Conservation (phyloP, 2,113 vertebrate genomes). For the Sceloporus tristichus region DNA sequence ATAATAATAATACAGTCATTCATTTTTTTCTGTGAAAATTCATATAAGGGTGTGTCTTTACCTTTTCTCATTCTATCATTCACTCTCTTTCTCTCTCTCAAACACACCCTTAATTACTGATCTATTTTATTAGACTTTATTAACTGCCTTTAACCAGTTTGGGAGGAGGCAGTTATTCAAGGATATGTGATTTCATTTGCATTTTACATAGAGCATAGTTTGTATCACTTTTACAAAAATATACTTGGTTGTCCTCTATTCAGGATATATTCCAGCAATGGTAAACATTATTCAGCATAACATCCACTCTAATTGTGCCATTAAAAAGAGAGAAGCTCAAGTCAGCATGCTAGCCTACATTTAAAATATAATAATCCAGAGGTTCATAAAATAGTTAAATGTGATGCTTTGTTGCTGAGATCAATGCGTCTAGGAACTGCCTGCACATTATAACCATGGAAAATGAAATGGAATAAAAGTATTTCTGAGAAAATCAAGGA, state of each 20-base stretch:
- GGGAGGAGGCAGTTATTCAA: background rate
- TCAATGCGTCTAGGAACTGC: background rate
- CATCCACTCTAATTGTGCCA: background rate
- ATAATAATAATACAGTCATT: no score
- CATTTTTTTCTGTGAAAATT: no score
- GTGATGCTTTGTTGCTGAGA: constrained; percentile 29
- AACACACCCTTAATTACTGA: background rate
- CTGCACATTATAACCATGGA: background rate
- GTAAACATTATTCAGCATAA: background rate
- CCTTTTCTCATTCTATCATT: no score
- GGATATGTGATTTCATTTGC: background rate
- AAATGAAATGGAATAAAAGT: constrained; percentile 23
- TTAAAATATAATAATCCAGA: background rate
- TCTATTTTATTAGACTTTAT: background rate
- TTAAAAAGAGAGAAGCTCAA: constrained; percentile 7
- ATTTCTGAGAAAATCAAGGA: constrained; percentile 7
- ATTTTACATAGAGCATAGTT: background rate
- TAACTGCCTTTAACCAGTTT: background rate
- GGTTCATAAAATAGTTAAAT: constrained; percentile 20
- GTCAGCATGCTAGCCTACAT: background rate
- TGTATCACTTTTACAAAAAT: constrained; percentile 9
- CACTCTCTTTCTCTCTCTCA: background rate
- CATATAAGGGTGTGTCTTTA: no score
- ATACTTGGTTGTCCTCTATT: background rate
- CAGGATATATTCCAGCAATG: background rate